phyloP scores from a whole-genome alignment of 2,888 invertebrate genomes.

The Serripes groenlandicus region DNA sequence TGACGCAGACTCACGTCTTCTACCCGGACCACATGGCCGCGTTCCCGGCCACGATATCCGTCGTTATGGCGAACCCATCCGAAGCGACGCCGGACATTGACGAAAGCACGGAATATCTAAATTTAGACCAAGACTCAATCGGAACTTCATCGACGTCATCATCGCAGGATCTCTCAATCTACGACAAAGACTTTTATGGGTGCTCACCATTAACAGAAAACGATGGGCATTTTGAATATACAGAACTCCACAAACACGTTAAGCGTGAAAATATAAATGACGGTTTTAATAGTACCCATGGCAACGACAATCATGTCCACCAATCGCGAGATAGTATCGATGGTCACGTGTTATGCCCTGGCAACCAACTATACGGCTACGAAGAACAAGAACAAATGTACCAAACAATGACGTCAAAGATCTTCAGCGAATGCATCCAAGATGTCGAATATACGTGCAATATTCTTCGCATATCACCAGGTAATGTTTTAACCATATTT shows the following conservation, averaged over 20 bases:
- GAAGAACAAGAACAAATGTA: constrained; percentile 29
- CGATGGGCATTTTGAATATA: neutral
- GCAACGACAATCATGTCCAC: neutral
- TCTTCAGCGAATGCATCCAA: constrained; percentile 35
- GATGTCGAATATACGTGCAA: constrained; percentile 52
- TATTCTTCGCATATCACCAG: constrained; percentile 42
- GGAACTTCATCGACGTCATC: neutral
- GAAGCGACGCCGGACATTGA: constrained; percentile 21
- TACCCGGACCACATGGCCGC: constrained; percentile 38
- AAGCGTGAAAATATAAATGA: constrained; percentile 17
- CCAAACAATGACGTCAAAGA: constrained; percentile 22
- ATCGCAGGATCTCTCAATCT: constrained; percentile 9
- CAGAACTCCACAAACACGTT: constrained; percentile 15
- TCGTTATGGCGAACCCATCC: constrained; percentile 18
- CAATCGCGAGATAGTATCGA: constrained; percentile 8
- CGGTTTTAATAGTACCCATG: neutral
- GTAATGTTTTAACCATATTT: too few relatives aligned
- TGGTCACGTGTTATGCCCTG: constrained; percentile 10
- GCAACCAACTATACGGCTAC: constrained; percentile 9
- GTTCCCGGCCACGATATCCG: constrained; percentile 32
- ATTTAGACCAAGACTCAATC: constrained; percentile 27
- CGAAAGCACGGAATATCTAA: constrained; percentile 21
- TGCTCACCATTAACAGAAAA: constrained; percentile 5
- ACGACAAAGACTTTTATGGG: constrained; percentile 16
- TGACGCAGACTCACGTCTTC: constrained; percentile 24